Evolutionary conservation across 1,140 invertebrate species (phyloP), one percentile per base, ranked within the genome.

Genomic region (Drosophila paulistorum): DNA sequence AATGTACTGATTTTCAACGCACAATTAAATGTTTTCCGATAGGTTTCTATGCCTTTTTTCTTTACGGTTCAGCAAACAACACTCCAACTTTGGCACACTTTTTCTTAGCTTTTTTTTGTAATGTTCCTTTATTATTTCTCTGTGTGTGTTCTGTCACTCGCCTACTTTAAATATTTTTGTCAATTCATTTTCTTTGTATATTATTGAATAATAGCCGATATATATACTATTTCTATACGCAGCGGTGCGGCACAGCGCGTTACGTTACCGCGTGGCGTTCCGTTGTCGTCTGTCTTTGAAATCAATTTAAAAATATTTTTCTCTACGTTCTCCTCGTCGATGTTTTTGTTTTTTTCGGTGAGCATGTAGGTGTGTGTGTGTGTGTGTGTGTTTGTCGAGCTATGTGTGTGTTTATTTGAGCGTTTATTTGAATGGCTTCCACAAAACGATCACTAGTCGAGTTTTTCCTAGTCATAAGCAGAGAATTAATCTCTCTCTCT

Each of bases 261-360:
- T 64, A 58, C 58, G 55, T 26, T 26, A 58, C 41, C 42, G 75
- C 33, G 58, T 62, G 63, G 59, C 79, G 74, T 66, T 30, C 69
- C 71, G 73, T 74, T 84, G 75, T 62, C 63, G 79, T 81, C 79
- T 80, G 68, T 68, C 74, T 81, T 87, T 87, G 74, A 87, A 89
- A 87, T 87, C 84, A 89, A 87, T 87, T 87, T 87, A 87, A 89
- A 87, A 89, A 89, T 87, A 89, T 86, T 83, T 87, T 89, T 76
- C 54, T 87, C 77, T 79, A 83, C 83, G 83, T 89, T 87, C 87
- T 59, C 71, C 65, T 70, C 72, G 58, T 45, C 67, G 68, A 23
- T 72, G 39, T 45, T 54, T 30, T 30, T 30, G 6, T 30, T 30
- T 68, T 68, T 42, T 54, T 51, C 23, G 13, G 39, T 65, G 58